Percentiles rank a stretch among this genome's conserved stretches.
Evolutionary conservation across 2,888 invertebrate species (phyloP).

Genomic region (Blastobasis lacticolella): DNA sequence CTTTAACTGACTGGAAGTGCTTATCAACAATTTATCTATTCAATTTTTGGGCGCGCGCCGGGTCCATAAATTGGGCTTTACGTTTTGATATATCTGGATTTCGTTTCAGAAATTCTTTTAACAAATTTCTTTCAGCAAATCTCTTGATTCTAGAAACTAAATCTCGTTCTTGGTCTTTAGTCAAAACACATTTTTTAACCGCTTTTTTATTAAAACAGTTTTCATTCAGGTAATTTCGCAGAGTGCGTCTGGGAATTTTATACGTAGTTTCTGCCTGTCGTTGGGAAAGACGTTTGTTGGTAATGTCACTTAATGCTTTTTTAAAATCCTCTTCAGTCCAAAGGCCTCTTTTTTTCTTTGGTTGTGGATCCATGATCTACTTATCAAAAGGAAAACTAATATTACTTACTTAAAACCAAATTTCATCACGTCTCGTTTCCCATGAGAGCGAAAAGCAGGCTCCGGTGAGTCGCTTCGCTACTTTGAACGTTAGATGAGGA

Average conservation of each 20-base stretch:
- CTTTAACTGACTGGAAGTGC: not conserved
- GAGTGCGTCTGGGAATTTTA: not conserved
- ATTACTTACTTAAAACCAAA: too few species aligned
- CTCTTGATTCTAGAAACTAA: slow-evolving; percentile 2
- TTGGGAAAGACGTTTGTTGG: not conserved
- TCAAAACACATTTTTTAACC: not conserved
- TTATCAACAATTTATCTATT: not conserved
- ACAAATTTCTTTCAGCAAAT: slow-evolving; percentile 9
- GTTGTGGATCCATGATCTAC: too few species aligned
- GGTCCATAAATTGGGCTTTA: slow-evolving; percentile 13
- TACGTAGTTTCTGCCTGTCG: not conserved
- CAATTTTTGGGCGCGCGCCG: slow-evolving; percentile 2
- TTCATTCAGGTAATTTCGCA: not conserved
- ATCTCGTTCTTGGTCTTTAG: slow-evolving; percentile 6
- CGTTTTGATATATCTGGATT: slow-evolving; percentile 7
- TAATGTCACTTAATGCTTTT: not conserved
- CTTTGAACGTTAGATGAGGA: too few species aligned
- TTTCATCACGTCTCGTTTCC: too few species aligned
- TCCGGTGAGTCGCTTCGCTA: too few species aligned
- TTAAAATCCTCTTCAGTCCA: not conserved
- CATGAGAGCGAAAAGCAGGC: too few species aligned
- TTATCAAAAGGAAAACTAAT: too few species aligned
- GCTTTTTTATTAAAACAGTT: not conserved
- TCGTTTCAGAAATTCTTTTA: slow-evolving; percentile 10
- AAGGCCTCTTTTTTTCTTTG: too few species aligned